A percentile compares a stretch with the other conserved stretches of the same genome.
These are phyloP conservation scores for Stramonita haemastoma DNA, from an alignment of 2,888 invertebrate species.

Conservation along the genomic window DNA sequence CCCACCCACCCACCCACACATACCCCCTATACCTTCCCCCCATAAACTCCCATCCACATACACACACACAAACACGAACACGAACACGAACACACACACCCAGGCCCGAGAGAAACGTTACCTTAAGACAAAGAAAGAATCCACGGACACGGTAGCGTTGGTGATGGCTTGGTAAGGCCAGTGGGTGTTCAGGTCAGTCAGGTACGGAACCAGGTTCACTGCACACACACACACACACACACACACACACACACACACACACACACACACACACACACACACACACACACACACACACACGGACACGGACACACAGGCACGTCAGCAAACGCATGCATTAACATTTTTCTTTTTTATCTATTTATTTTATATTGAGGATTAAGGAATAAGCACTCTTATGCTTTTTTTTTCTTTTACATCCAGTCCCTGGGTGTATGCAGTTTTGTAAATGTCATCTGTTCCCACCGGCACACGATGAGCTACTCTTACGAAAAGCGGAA, in stretches of 20 bases:
- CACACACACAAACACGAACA: not conserved
- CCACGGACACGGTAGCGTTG: conserved; percentile 71
- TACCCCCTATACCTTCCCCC: not conserved
- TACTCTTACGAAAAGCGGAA: too few relatives aligned
- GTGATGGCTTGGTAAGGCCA: conserved; percentile 63
- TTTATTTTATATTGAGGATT: too few relatives aligned
- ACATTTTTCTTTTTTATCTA: too few relatives aligned
- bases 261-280: not conserved
- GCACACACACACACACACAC: conserved; percentile 8
- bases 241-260: not conserved
- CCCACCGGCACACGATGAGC: too few relatives aligned
- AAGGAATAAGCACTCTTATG: too few relatives aligned
- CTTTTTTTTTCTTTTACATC: too few relatives aligned
- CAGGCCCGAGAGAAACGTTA: conserved; percentile 39
- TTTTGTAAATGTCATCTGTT: too few relatives aligned
- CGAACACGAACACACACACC: not conserved
- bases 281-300: not conserved
- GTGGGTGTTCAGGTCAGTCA: conserved; percentile 44
- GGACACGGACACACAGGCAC: not conserved
- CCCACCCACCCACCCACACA: not conserved
- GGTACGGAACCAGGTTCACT: conserved; percentile 49
- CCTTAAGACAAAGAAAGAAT: conserved; percentile 74
- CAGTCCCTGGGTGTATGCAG: too few relatives aligned
- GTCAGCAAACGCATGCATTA: not conserved
- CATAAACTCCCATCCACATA: not conserved